Base-by-base conservation (phyloP, 2,113 vertebrate genomes). In the Gambusia affinis region DNA sequence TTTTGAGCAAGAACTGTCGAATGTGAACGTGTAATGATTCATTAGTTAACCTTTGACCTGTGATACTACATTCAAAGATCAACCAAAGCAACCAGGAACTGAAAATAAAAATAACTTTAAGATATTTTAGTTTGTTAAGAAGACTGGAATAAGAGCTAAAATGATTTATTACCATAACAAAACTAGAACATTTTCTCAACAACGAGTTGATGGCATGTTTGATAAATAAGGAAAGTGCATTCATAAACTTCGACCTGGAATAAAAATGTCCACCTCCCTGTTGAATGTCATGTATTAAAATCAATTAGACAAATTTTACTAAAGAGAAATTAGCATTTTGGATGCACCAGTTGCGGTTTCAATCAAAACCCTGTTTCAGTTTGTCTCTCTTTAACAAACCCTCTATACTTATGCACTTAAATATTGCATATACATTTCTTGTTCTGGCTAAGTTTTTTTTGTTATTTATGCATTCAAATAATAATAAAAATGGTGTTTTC, bases 21-120 rank as follows among this genome's bases (percentile, higher is more conserved):
- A 14, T 54, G 24, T 77, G 29, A 54, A n/a, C 74, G 51, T 78
- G 19, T 64, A 79, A 76, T 74, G 72, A 83, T 87, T n/a, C n/a
- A 12, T 4, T 17, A 12, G 76, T 80, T 82, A 73, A 86, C 60
- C 89, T 88, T 90, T 90, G 82, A 85, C 69, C 76, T 61, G 24
- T 61, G 11, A 66, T 35, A 33, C 33, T 37, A 75, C 75, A 62
- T 33, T 64, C 60, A 70, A 57, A 57, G 68, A 82, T 88, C 76
- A 86, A 61, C 57, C 70, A 54, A 14, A 54, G 4, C 39, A 62
- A 54, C 33, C 29, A 72, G 15, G 31, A 61, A 37, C 64, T 37
- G 4, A 12, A 35, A 3, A 29, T 2, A n/a, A 24, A 35, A 17
- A 64, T 35, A 2, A 42, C 17, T 35, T 8, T 22, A 3, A 14